Evolutionary conservation across 2,888 invertebrate genomes (phyloP).

Genomic region (Lymantria dispar): DNA sequence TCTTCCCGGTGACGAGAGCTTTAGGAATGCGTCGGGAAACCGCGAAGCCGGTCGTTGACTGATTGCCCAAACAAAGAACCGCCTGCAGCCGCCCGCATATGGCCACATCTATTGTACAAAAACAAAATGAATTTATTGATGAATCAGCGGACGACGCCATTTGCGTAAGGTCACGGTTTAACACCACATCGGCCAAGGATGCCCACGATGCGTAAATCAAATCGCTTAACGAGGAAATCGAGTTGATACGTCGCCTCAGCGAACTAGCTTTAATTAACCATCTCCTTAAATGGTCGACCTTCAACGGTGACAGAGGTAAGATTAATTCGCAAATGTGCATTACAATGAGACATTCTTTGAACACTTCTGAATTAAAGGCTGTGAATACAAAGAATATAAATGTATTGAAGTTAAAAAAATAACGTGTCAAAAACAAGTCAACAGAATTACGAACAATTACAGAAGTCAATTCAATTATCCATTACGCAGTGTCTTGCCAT

Average conservation of each 20-base stretch:
- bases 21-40: slow-evolving; percentile 58
- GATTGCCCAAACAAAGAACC: slow-evolving; percentile 52
- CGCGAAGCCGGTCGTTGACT: slow-evolving; percentile 60
- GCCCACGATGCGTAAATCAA: slow-evolving; percentile 62
- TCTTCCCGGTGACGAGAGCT: slow-evolving; percentile 58
- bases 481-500: slow-evolving; percentile 2
- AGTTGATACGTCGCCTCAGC: slow-evolving; percentile 35
- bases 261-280: slow-evolving; percentile 64
- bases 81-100: slow-evolving; percentile 47
- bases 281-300: slow-evolving; percentile 59
- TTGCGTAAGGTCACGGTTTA: slow-evolving; percentile 65
- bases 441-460: neutral
- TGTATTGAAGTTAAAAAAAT: neutral
- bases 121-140: slow-evolving; percentile 54
- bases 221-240: slow-evolving; percentile 57
- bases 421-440: neutral
- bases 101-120: slow-evolving; percentile 45
- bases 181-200: slow-evolving; percentile 52
- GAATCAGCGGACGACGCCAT: slow-evolving; percentile 61
- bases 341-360: slow-evolving; percentile 26
- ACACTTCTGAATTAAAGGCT: slow-evolving; percentile 16
- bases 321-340: slow-evolving; percentile 55
- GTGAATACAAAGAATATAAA: slow-evolving; percentile 7
- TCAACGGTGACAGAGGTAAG: slow-evolving; percentile 49
- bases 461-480: neutral